Evolutionary conservation across 23 tunicate species (phyloP).

Genomic region (Halocynthia aurantium): DNA sequence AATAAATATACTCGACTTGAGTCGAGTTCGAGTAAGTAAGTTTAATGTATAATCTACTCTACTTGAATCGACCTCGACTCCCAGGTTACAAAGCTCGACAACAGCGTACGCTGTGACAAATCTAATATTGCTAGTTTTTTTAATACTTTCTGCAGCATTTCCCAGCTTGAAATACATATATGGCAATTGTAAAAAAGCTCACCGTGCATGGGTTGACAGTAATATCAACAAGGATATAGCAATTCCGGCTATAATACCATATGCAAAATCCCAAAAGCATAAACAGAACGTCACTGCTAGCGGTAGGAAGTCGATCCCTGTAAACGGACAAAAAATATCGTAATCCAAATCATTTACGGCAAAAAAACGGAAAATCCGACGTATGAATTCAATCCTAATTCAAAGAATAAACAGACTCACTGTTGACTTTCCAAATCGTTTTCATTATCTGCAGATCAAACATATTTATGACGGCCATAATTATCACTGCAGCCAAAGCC

Average conservation of each 20-base stretch:
- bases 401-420: constrained; percentile 29
- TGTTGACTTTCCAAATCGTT: constrained; percentile 50
- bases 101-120: background rate
- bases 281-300: constrained; percentile 49
- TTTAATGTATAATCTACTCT: too few species aligned
- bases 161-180: too few species aligned
- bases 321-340: background rate
- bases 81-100: background rate
- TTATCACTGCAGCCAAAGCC: constrained; percentile 71
- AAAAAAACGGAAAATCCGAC: background rate
- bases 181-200: background rate
- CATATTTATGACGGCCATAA: constrained; percentile 83
- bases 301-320: constrained; percentile 61
- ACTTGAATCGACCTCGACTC: too few species aligned
- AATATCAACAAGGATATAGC: constrained; percentile 47
- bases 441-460: constrained; percentile 58
- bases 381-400: background rate
- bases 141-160: background rate
- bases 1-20: too few species aligned
- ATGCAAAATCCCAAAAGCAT: constrained; percentile 85
- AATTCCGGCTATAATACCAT: constrained; percentile 82
- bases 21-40: too few species aligned
- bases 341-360: background rate
- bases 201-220: constrained; percentile 57
- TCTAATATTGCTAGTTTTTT: background rate